phyloP scores from a whole-genome alignment of 2,888 invertebrate genomes.

The Sminthurides aquaticus region DNA sequence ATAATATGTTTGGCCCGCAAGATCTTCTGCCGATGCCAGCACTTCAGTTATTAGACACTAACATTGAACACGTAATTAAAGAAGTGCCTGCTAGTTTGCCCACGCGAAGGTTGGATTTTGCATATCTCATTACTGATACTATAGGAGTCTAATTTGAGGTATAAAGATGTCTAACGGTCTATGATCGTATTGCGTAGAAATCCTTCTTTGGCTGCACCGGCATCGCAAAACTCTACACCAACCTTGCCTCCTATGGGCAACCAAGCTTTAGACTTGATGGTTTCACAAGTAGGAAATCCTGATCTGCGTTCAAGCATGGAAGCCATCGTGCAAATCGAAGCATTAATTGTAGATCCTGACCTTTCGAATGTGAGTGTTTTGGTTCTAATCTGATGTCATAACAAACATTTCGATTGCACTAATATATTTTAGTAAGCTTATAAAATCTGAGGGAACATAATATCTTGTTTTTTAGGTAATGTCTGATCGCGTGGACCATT shows the following conservation, averaged over 20 bases:
- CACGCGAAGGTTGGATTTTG: conserved; percentile 21
- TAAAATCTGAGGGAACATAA: too few species aligned
- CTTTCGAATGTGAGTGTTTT: conserved; percentile 23
- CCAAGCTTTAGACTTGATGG: conserved; percentile 50
- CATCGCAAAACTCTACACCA: background rate
- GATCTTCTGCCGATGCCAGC: conserved; percentile 35
- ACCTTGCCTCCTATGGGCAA: conserved; percentile 26
- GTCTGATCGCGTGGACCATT: conserved; percentile 58
- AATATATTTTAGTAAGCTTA: too few species aligned
- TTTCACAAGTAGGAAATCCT: conserved; percentile 58
- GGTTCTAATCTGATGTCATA: too few species aligned
- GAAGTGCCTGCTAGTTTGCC: conserved; percentile 26
- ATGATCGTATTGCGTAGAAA: background rate
- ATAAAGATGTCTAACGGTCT: too few species aligned
- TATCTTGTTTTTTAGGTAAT: too few species aligned
- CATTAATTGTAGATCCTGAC: conserved; percentile 51
- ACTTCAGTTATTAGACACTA: conserved; percentile 37
- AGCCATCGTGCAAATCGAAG: conserved; percentile 64
- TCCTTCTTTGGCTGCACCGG: background rate
- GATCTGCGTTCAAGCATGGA: conserved; percentile 58
- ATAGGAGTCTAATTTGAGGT: too few species aligned
- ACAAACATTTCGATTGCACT: too few species aligned
- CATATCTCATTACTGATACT: background rate
- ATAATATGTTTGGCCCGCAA: conserved; percentile 34
- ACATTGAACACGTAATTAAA: conserved; percentile 30